Base-by-base conservation (phyloP, 2,113 vertebrate genomes). In the Ophthalmolycus amberensis region DNA sequence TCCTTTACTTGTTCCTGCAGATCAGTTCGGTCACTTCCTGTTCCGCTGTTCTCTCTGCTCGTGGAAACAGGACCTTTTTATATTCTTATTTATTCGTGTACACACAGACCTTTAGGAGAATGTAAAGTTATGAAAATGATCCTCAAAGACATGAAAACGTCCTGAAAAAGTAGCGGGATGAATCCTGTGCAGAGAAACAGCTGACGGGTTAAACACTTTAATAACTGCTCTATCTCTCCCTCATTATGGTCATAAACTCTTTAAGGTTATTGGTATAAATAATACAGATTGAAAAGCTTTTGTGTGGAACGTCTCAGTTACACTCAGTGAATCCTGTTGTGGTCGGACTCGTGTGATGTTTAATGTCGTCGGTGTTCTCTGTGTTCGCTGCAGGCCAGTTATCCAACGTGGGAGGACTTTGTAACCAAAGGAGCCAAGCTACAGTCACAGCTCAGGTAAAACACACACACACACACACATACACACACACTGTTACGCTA, bases 371-470 rank as follows among this genome's bases (percentile, higher is more conserved):
- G 0, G 14, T 79, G 15, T 42, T 64, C 22, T 81, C 15, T 74
- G 29, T 88, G 34, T 89, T 22, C n/a, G 15, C 75, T 83, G 22
- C 87, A 96, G 96, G 93, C 95, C 44, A 96, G 96, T 90, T 96
- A 96, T 85, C 96, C 96, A 1, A 95, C 94, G 16, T 96, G 96
- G 96, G 96, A 96, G 88, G 96, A 96, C 86, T 96, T 96, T 91
- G 92, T 96, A 34, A 92, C 86, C 86, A 96, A 96, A 94, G 96
- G 96, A 83, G 87, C 92, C 46, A 96, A 96, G 75, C 93, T 96
- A 12, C 96, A 96, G 34, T 95, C 95, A 29, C 96, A 96, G 85
- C 92, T 96, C 85, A 96, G 94, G 96, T 96, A 90, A 95, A 82
- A 48, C 48, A 58, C 44, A 71, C 54, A 22, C 58, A 44, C 64